Percentiles rank a stretch among this genome's conserved stretches.
These are phyloP conservation scores for Nymphicus hollandicus DNA, from an alignment of 2,113 vertebrate genomes.

Conservation along the genomic window DNA sequence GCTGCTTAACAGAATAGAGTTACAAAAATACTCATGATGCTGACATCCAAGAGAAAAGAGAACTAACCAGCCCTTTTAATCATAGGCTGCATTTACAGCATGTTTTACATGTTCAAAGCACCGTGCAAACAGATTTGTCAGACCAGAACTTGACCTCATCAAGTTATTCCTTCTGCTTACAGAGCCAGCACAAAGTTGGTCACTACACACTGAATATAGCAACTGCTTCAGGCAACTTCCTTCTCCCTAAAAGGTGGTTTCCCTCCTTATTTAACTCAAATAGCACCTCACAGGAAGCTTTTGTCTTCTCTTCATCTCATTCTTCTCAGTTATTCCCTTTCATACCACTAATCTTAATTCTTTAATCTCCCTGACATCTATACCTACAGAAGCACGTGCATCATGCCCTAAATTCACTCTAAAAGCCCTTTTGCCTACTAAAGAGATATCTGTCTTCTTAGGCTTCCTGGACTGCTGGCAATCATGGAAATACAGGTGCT, in stretches of 20 bases:
- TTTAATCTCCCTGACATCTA: background rate
- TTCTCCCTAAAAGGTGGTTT: background rate
- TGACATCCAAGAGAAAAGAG: background rate
- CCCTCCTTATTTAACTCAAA: background rate
- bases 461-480: background rate
- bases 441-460: background rate
- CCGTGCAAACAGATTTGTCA: conserved; percentile 19
- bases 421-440: background rate
- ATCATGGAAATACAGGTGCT: rapidly evolving
- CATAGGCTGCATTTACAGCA: conserved; percentile 31
- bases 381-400: background rate
- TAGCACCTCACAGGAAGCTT: background rate
- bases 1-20: background rate
- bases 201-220: background rate
- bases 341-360: background rate
- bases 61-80: conserved; percentile 17
- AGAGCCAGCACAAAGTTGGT: background rate
- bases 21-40: background rate
- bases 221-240: background rate
- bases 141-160: background rate
- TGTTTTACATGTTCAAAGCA: background rate
- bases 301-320: background rate
- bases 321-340: background rate
- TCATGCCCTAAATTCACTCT: background rate
- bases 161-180: background rate